Evolutionary conservation across 2,113 vertebrate species (phyloP), one percentile per base, ranked within the genome.

Genomic region (Dryoscopus gambensis): DNA sequence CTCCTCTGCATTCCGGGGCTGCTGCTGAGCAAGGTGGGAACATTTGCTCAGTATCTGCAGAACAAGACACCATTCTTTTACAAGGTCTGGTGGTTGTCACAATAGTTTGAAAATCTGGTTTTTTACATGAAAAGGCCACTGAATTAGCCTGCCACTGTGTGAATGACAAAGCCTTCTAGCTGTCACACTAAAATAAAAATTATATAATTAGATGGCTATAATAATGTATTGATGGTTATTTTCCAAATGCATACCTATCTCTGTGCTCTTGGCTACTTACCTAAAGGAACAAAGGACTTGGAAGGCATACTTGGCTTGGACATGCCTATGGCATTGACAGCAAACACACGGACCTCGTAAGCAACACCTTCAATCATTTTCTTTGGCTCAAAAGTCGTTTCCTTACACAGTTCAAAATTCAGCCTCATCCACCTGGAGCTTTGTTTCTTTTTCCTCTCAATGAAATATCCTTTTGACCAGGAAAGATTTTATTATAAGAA

Each of bases 321-420:
- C 90, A 98, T 99, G 25, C 99, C 99, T 0, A 99, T 98, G 59
- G 99, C 98, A 65, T 99, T 99, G 69, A 99, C 98, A 0, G 99
- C 99, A 97, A 99, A 99, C 90, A 99, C 98, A 9, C 99, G 98
- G 63, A 99, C 99, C 96, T 99, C 99, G 2, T 99, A 99, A 19
- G 99, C 99, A 86, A 99, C 99, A 11, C 99, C 99, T 98, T 99
- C 99, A 97, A 99, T 99, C 99, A 99, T 99, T 97, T 99, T 99
- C 98, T 99, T 99, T 83, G 99, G 99, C 91, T 99, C 99, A 93
- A 99, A 99, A 47, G 96, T 97, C 52, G 98, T 99, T 98, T 99
- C 99, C 97, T 99, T 99, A 95, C 98, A 99, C 82, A 99, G 98
- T 94, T 99, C 99, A 96, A 99, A 99, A 97, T 99, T 99, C 87